Base-by-base conservation (phyloP, 2,113 vertebrate genomes). In the Pleuronectes platessa region DNA sequence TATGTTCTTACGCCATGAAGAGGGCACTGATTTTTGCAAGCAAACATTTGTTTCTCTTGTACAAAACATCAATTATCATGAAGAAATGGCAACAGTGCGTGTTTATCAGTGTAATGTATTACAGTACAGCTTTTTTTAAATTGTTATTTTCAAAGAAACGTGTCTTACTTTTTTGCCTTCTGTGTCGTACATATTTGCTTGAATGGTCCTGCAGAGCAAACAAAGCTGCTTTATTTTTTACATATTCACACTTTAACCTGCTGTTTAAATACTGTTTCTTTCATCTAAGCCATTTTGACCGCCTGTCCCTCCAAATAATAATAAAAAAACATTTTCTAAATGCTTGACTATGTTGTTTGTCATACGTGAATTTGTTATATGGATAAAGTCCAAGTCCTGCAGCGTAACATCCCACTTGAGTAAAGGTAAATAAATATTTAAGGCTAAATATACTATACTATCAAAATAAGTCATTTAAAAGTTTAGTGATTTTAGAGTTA, bases 281-380 rank as follows among this genome's bases (percentile, higher is more conserved):
- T 96, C 95, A 96, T 97, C 90, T 83, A 93, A 95, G 95, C 95
- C 95, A 95, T 96, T 95, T 96, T 96, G 94, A 96, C 95, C 94
- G 94, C 95, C 95, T 94, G 94, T 95, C 96, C 94, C 95, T 96
- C 96, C 94, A 94, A 95, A 90, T 90, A 95, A 96, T 95, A 96
- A 96, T 95, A 88, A 84, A 72, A 76, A 86, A 90, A 90, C 75
- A 77, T 93, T 93, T 94, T 94, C 73, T 93, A 93, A 85, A 83
- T 73, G 1, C 60, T 78, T 75, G 72, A 66, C 67, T 80, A 49
- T 65, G 65, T 69, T 71, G 27, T 66, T 86, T 85, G 61, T 86
- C 10, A 31, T 68, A 26, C 71, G 3, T 45, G 11, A 10, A 60
- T 2, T 26, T 58, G 56, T n/a, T 18, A 47, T 47, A 47, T 2